Base-by-base conservation (phyloP, 1,140 invertebrate species). In the Pogonus chalceus region DNA sequence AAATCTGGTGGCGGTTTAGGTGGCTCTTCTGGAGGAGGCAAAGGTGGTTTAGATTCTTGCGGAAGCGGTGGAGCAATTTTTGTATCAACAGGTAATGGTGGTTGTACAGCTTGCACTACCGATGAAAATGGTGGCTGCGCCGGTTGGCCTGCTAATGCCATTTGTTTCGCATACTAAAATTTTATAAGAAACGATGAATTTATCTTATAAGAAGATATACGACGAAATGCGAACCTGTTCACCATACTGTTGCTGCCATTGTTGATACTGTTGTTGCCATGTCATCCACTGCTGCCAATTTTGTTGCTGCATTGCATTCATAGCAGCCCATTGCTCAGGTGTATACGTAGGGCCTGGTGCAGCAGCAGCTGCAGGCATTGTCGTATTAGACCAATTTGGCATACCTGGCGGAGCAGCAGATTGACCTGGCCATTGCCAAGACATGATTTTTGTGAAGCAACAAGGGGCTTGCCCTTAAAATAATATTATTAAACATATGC, bases 211-310 rank as follows among this genome's bases (percentile, higher is more conserved):
- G 24, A 14, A 46, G 51, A 51, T 12, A 35, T 49, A 48, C 64
- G 18, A 21, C 22, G 47, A 54, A 22, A 56, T 49, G 23, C 21
- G 54, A 31, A 88, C 85, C 77, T 87, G 85, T 49, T 85, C 83
- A 39, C 85, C 85, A 69, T 87, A 88, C 63, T 88, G 84, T 43
- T 79, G 78, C 65, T 89, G 87, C 87, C 87, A 90, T 62, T 88
- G 86, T 37, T 85, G 80, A 65, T 87, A 89, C 61, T 89, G 86
- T 62, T 87, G 84, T 64, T 89, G 85, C 83, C 87, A 89, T 57
- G 85, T 83, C 24, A 83, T 78, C 87, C 87, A 90, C 61, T 89
- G 85, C 51, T 85, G 78, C 86, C 86, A 89, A 62, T 87, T 85
- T 65, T 88, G 85, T 58, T 85, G 83, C 65, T 88, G 85, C 53